phyloP scores from a whole-genome alignment of 1,140 invertebrate species.

The Capitella teleta region DNA sequence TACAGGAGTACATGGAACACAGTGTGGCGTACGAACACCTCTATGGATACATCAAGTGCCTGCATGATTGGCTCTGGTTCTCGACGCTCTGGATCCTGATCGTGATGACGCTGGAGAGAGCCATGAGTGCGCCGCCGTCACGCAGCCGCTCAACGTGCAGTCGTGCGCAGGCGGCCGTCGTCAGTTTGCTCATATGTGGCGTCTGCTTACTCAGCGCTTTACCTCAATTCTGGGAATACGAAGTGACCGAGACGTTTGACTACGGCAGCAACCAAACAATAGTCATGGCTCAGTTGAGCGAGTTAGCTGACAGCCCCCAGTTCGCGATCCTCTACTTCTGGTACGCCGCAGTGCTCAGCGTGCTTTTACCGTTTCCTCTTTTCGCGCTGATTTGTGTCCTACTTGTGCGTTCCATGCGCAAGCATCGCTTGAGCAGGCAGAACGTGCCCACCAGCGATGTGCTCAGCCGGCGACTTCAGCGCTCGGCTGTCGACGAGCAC shows the following conservation, averaged over 20 bases:
- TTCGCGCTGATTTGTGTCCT: conserved; percentile 14
- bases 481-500: too few relatives aligned
- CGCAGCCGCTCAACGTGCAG: conserved; percentile 21
- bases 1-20: conserved; percentile 13
- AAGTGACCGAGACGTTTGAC: conserved; percentile 14
- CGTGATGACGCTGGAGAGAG: conserved; percentile 28
- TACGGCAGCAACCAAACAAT: conserved; percentile 16
- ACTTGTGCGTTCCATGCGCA: neutral
- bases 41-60: conserved; percentile 24
- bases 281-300: conserved; percentile 17
- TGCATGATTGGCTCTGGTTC: conserved; percentile 33
- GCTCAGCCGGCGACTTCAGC: too few relatives aligned
- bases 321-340: conserved; percentile 33
- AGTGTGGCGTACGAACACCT: conserved; percentile 16
- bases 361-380: conserved; percentile 27
- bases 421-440: too few relatives aligned
- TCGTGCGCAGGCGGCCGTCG: conserved; percentile 23
- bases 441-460: too few relatives aligned
- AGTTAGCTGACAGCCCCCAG: conserved; percentile 18
- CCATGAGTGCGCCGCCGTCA: neutral
- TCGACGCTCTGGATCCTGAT: conserved; percentile 30
- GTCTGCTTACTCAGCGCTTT: conserved; percentile 31
- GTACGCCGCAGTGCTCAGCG: conserved; percentile 29
- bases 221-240: conserved; percentile 33
- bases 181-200: conserved; percentile 23